A percentile compares a stretch with the other conserved stretches of the same genome.
phyloP scores from a whole-genome alignment of 2,113 vertebrate genomes.

The Chroicocephalus ridibundus region DNA sequence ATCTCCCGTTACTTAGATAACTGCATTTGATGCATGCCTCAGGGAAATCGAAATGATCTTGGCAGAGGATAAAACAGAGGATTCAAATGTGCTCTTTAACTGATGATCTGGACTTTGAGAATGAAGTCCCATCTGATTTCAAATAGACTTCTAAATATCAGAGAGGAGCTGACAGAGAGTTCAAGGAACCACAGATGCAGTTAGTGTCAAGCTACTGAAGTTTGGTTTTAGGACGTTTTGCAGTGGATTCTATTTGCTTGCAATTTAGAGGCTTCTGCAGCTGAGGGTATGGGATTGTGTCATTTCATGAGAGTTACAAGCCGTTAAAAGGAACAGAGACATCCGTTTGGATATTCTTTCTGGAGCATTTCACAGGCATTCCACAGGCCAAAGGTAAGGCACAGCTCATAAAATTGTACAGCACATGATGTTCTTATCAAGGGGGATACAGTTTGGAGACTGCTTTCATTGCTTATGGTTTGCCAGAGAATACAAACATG shows the following conservation, averaged over 20 bases:
- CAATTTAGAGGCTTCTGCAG: slow-evolving; percentile 53
- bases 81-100: slow-evolving; percentile 64
- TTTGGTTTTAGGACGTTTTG: slow-evolving; percentile 33
- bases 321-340: slow-evolving; percentile 17
- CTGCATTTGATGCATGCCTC: slow-evolving; percentile 59
- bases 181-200: slow-evolving; percentile 58
- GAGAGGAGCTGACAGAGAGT: slow-evolving; percentile 53
- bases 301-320: slow-evolving; percentile 49
- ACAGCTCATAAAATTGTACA: slow-evolving; percentile 8
- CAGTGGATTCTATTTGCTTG: slow-evolving; percentile 51
- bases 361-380: background rate
- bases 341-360: slow-evolving; percentile 7
- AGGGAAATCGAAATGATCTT: slow-evolving; percentile 64
- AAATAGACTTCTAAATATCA: slow-evolving; percentile 69
- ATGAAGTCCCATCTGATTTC: slow-evolving; percentile 61
- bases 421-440: slow-evolving; percentile 21
- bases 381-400: slow-evolving; percentile 12
- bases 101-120: slow-evolving; percentile 63
- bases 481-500: background rate
- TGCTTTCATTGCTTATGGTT: background rate
- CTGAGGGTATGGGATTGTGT: background rate
- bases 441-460: background rate
- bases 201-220: slow-evolving; percentile 66
- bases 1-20: slow-evolving; percentile 64
- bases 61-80: slow-evolving; percentile 57